These are phyloP conservation scores for Neopipo cinnamomea DNA, from an alignment of 2,113 vertebrate genomes.

Conservation along the genomic window DNA sequence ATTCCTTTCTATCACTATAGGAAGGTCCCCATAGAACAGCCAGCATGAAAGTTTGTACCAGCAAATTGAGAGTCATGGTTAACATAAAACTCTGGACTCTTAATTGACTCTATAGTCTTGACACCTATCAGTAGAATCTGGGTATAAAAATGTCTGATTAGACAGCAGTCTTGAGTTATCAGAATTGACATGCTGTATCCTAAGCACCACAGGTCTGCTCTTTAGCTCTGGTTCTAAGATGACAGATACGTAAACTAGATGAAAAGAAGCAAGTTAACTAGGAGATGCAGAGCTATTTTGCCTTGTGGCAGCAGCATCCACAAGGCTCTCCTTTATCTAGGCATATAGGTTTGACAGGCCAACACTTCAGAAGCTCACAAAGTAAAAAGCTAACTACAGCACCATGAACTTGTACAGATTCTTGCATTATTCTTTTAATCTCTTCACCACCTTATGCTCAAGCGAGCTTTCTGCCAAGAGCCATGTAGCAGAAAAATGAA, in stretches of 20 bases:
- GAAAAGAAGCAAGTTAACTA: neutral
- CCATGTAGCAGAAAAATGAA: neutral
- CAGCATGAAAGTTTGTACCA: neutral
- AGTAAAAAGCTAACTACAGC: neutral
- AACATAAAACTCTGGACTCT: neutral
- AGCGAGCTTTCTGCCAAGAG: neutral
- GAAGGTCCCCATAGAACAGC: neutral
- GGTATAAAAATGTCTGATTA: neutral
- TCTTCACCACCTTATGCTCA: neutral
- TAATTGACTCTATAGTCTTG: neutral
- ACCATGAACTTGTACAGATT: neutral
- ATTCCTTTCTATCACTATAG: neutral
- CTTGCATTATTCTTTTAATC: neutral
- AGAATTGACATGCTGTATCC: neutral
- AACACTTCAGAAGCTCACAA: neutral
- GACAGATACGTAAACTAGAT: neutral
- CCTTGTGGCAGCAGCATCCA: neutral
- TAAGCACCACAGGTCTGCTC: neutral
- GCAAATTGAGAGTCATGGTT: neutral
- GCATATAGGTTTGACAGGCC: neutral
- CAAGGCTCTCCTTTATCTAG: neutral
- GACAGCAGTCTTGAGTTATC: neutral
- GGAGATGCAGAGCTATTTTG: neutral
- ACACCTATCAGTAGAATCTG: neutral
- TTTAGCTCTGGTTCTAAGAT: neutral